Base-by-base conservation (phyloP, 2,113 vertebrate species). In the Taurulus bubalis region DNA sequence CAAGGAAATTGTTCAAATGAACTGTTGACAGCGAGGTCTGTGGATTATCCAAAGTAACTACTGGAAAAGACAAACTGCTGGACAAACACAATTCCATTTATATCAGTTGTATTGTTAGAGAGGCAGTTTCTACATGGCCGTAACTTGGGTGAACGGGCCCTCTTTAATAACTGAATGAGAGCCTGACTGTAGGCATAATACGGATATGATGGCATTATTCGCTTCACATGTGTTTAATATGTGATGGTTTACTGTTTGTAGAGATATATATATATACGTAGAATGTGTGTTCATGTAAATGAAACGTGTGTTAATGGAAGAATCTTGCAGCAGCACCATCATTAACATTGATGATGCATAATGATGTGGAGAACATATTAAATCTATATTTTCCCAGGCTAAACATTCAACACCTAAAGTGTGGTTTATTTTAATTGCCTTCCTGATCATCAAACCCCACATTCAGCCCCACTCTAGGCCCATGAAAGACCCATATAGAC, bases 401-500 rank as follows among this genome's bases (percentile, higher is more conserved):
- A 80, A 90, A 79, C 34, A 64, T 88, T 90, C 75, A 88, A 77
- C 80, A 85, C 85, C 87, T 87, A 14, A 82, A 73, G 85, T 68
- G 79, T 90, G 82, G 84, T 83, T 42, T 56, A 85, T 83, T 90
- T 88, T 80, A 92, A 90, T 87, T 80, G 74, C 86, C 40, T 83
- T 80, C 84, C 87, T 86, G 80, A 83, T 89, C 71, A 87, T 93
- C 84, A 92, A 90, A 89, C 86, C 79, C 77, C 34, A 80, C 83
- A 92, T 95, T 94, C 90, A 92, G 80, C 51, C 82, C 71, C 14
- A 47, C 85, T 82, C 11, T 75, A 14, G 34, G 36, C 63, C 71
- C 24, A 86, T 95, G 91, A 95, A 94, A 91, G 91, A 65, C 72
- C 84, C 67, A 66, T 86, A 93, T 90, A 94, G 91, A 91, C 83